These are phyloP conservation scores for Mystacides longicornis DNA, from an alignment of 2,888 invertebrate genomes.

Conservation along the genomic window DNA sequence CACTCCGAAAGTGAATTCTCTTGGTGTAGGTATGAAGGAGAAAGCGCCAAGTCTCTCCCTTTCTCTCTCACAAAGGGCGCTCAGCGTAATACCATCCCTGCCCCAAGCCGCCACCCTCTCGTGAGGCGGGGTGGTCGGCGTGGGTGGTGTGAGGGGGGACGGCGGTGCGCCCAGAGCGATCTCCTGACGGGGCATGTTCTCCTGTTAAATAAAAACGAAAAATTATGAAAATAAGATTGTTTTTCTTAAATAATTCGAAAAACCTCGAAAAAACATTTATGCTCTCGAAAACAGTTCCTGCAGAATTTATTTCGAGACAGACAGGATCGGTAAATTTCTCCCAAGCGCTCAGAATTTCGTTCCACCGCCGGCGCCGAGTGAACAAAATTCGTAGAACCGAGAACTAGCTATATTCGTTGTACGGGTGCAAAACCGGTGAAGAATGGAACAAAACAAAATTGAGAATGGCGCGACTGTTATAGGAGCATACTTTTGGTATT, in stretches of 20 bases:
- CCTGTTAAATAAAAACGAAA: conserved; percentile 9
- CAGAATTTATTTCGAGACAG: too few relatives aligned
- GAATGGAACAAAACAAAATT: too few relatives aligned
- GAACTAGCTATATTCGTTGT: too few relatives aligned
- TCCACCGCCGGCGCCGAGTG: too few relatives aligned
- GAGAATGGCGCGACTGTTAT: too few relatives aligned
- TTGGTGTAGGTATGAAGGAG: conserved; percentile 20
- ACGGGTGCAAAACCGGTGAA: too few relatives aligned
- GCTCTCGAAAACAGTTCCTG: too few relatives aligned
- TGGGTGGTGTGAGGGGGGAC: conserved; percentile 20
- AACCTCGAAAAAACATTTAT: background rate
- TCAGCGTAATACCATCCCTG: conserved; percentile 13
- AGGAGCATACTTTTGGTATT: too few relatives aligned
- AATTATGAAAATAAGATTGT: background rate
- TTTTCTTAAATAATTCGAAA: background rate
- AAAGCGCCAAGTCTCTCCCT: conserved; percentile 22
- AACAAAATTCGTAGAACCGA: too few relatives aligned
- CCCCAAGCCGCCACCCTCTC: conserved; percentile 13
- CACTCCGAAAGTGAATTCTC: conserved; percentile 24
- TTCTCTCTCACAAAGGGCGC: conserved; percentile 20
- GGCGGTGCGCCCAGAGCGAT: conserved; percentile 14
- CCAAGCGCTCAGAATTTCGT: too few relatives aligned
- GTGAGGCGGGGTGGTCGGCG: conserved; percentile 14
- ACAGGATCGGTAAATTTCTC: too few relatives aligned
- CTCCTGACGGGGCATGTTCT: conserved; percentile 21